These are phyloP conservation scores for Nyctibius grandis DNA, from an alignment of 2,797 vertebrate species.

Conservation along the genomic window DNA sequence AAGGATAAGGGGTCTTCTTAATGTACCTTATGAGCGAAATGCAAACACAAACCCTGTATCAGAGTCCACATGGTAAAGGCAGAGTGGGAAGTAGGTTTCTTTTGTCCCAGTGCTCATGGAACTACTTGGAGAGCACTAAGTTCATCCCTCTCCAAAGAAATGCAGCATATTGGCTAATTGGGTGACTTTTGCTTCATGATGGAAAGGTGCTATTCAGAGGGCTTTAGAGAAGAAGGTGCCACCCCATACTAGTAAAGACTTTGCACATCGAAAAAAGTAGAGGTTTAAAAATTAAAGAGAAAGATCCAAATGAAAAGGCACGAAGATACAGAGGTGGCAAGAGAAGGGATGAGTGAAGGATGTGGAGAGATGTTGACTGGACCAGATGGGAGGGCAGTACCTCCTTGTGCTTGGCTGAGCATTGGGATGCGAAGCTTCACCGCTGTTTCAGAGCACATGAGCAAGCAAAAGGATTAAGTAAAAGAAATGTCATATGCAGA, in stretches of 20 bases:
- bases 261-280: neutral
- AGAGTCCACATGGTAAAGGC: neutral
- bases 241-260: neutral
- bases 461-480: neutral
- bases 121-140: neutral
- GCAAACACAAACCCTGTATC: neutral
- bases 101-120: neutral
- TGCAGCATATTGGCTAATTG: neutral
- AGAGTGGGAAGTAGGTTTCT: neutral
- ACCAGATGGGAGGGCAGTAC: neutral
- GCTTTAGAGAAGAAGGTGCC: neutral
- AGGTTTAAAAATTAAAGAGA: neutral
- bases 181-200: neutral
- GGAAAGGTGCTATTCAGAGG: neutral
- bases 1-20: neutral
- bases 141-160: neutral
- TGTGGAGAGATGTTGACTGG: neutral
- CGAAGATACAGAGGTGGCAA: neutral
- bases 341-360: neutral
- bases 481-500: neutral
- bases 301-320: neutral
- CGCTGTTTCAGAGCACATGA: neutral
- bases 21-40: neutral
- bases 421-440: neutral
- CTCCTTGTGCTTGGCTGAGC: neutral